Evolutionary conservation across 1,140 invertebrate species (phyloP).

Genomic region (Planococcus citri): DNA sequence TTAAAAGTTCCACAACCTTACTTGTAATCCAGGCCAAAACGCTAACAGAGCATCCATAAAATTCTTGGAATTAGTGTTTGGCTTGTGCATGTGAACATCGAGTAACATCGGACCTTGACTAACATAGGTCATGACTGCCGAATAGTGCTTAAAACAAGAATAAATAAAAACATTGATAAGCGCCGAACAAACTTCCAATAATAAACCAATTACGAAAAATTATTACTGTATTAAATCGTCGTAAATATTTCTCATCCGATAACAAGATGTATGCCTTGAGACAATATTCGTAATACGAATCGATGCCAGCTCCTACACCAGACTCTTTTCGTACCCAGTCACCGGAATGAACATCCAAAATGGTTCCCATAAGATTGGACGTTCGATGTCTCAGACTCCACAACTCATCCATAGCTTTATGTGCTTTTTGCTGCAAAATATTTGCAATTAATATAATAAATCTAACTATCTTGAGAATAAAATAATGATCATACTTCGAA

Average conservation of each 20-base stretch:
- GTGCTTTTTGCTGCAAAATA: slow-evolving; percentile 61
- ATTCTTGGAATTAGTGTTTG: slow-evolving; percentile 85
- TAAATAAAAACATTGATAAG: not conserved
- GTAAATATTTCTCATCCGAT: slow-evolving; percentile 75
- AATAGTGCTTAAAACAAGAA: slow-evolving; percentile 60
- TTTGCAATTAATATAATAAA: slow-evolving; percentile 2
- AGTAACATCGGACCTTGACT: slow-evolving; percentile 87
- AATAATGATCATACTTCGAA: slow-evolving; percentile 57
- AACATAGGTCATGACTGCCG: slow-evolving; percentile 96
- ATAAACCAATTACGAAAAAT: not conserved
- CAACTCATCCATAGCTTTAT: slow-evolving; percentile 90
- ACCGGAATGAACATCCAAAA: slow-evolving; percentile 91
- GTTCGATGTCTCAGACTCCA: slow-evolving; percentile 88
- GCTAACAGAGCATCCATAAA: slow-evolving; percentile 96
- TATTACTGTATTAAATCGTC: slow-evolving; percentile 69
- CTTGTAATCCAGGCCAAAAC: slow-evolving; percentile 96
- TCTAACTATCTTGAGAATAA: slow-evolving; percentile 1
- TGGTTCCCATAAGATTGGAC: slow-evolving; percentile 85
- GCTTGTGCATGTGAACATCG: slow-evolving; percentile 97
- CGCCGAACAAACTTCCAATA: no score
- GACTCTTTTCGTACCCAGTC: slow-evolving; percentile 93
- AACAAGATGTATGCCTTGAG: slow-evolving; percentile 80
- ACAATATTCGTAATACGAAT: slow-evolving; percentile 98
- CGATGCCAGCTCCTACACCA: slow-evolving; percentile 96
- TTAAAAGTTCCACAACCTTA: no score